Conservation (phyloP, 2,113 vertebrate species). For the Gasterosteus nipponicus region DNA sequence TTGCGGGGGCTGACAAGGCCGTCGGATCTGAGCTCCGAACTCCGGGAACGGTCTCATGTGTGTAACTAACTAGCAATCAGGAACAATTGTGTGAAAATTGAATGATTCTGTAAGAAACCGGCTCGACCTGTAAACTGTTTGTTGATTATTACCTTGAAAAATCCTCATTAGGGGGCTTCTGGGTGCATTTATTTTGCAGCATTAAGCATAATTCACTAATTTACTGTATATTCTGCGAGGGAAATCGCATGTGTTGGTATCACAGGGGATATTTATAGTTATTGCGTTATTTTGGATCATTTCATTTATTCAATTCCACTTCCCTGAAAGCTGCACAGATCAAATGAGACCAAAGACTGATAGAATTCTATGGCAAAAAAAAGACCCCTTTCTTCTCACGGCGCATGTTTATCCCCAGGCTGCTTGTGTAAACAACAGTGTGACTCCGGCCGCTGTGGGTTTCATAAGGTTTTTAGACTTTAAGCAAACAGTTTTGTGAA, state of each 20-base stretch:
- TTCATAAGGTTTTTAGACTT: constrained; percentile 12
- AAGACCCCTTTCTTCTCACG: neutral
- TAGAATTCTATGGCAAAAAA: neutral
- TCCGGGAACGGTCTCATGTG: neutral
- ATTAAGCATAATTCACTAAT: neutral
- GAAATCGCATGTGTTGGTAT: constrained; percentile 1
- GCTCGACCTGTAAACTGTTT: neutral
- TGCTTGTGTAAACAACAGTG: neutral
- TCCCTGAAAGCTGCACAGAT: constrained; percentile 9
- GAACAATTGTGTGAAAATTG: neutral
- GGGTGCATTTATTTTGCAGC: neutral
- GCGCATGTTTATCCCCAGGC: neutral
- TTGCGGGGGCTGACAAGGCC: neutral
- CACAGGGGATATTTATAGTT: neutral
- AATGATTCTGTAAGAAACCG: neutral
- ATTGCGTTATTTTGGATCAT: neutral
- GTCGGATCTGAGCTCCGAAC: neutral
- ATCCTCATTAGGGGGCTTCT: neutral
- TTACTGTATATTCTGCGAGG: neutral
- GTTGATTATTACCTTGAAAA: neutral
- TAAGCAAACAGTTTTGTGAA: constrained; percentile 20
- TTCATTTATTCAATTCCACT: neutral
- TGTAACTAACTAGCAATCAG: neutral
- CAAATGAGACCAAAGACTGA: neutral
- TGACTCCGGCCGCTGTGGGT: neutral